These are phyloP conservation scores for Drosophila pseudotakahashii DNA, from an alignment of 2,888 invertebrate genomes.

Conservation along the genomic window DNA sequence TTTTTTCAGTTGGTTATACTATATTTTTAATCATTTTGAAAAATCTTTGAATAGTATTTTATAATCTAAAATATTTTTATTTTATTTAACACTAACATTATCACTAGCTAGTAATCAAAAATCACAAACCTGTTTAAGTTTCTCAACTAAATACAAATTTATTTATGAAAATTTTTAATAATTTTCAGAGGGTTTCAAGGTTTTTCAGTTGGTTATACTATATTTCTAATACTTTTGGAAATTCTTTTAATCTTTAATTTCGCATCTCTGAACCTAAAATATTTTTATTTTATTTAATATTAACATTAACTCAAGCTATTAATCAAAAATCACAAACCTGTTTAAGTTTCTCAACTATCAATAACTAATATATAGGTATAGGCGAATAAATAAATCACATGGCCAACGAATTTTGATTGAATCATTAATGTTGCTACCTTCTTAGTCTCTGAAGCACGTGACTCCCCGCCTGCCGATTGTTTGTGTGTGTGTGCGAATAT, in stretches of 20 bases:
- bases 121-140: no score
- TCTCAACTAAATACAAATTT: no score
- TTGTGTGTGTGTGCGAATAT: constrained; percentile 9
- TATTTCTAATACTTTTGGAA: no score
- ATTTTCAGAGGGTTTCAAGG: no score
- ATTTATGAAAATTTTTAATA: no score
- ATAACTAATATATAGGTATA: no score
- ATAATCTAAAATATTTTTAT: not conserved
- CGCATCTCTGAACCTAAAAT: not conserved
- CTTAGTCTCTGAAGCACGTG: constrained; percentile 10
- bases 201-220: no score
- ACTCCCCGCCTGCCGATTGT: constrained; percentile 2
- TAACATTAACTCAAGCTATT: not conserved
- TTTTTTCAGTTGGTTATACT: not conserved
- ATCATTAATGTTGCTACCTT: not conserved
- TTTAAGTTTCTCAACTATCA: no score
- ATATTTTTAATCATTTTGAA: not conserved
- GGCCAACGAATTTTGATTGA: not conserved
- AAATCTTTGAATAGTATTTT: no score
- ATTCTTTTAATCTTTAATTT: no score
- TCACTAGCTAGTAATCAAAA: no score
- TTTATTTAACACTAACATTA: not conserved
- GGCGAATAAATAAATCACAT: not conserved
- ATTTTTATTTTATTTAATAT: not conserved
- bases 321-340: no score